Evolutionary conservation across 2,888 invertebrate species (phyloP), one percentile per base, ranked within the genome.

Genomic region (Microctonus aethiopoides): DNA sequence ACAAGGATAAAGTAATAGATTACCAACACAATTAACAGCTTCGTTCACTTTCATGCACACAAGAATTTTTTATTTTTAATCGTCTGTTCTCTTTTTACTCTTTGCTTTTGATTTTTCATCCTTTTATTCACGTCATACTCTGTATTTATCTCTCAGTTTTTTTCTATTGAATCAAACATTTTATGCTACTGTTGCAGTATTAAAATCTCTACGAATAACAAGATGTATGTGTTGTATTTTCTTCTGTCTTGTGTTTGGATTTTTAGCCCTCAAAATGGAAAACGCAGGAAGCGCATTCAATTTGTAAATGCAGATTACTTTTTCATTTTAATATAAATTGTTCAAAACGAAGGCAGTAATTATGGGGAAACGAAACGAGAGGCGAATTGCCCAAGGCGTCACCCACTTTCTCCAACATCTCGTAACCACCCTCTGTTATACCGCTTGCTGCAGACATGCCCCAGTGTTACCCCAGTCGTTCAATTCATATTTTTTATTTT

Each of bases 321-420:
- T 67, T 81, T 83, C 80, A 81, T 85, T 85, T 83, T 83, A 84
- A 83, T 85, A 84, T 79, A 83, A 84, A 85, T 83, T 81, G 82
- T 82, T 81, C 74, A 78, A 81, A 83, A 84, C 82, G 83, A 81
- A 83, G 80, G 76, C 77, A 77, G 79, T 83, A 83, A 84, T 84
- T 84, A 83, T 80, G 76, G 76, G 73, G 74, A 72, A 74, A 67
- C 68, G 54, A 63, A 52, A 64, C 26, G 29, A 59, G 46, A 65
- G 10, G 32, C 29, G n/a, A 24, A 51, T 57, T 20, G 51, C 41
- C 65, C 39, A 13, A 57, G 67, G 71, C 32, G 56, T 46, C 10
- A 10, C 13, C 29, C 24, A 2, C 11, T 54, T 26, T 29, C 20
- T 39, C 24, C 60, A 20, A 6, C 32, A n/a, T n/a, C n/a, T n/a